phyloP scores from a whole-genome alignment of 2,888 invertebrate genomes.

The Tenthredo amoena region DNA sequence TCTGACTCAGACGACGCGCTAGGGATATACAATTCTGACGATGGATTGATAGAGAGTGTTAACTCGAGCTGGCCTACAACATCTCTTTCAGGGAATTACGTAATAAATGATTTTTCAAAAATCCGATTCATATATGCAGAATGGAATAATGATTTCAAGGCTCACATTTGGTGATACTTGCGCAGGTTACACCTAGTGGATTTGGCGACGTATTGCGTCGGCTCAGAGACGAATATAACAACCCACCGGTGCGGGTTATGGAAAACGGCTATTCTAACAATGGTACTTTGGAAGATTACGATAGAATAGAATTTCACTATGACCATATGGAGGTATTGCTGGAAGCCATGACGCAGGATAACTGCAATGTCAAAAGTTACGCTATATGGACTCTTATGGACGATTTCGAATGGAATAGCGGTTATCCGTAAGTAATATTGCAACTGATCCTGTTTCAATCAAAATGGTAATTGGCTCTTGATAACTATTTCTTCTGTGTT shows the following conservation, averaged over 20 bases:
- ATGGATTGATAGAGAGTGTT: constrained; percentile 69
- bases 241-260: constrained; percentile 81
- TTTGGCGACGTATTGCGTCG: constrained; percentile 80
- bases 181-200: constrained; percentile 79
- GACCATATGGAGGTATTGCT: constrained; percentile 68
- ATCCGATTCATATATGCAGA: neutral
- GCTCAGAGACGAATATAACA: constrained; percentile 78
- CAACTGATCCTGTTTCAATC: neutral
- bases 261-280: constrained; percentile 82
- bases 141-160: neutral
- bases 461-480: neutral
- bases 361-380: constrained; percentile 78
- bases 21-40: neutral
- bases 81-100: constrained; percentile 79
- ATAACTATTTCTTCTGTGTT: constrained; percentile 78
- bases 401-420: constrained; percentile 80
- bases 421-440: constrained; percentile 83
- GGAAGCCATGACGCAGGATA: constrained; percentile 70
- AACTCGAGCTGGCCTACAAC: constrained; percentile 79
- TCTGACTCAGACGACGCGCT: constrained; percentile 42
- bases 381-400: constrained; percentile 78
- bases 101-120: constrained; percentile 63
- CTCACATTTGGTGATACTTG: neutral
- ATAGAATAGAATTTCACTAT: constrained; percentile 67
- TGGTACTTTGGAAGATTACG: constrained; percentile 69